Percentiles rank a stretch among this genome's conserved stretches.
Evolutionary conservation across 2,113 vertebrate species (phyloP).

Genomic region (Salminus brasiliensis): DNA sequence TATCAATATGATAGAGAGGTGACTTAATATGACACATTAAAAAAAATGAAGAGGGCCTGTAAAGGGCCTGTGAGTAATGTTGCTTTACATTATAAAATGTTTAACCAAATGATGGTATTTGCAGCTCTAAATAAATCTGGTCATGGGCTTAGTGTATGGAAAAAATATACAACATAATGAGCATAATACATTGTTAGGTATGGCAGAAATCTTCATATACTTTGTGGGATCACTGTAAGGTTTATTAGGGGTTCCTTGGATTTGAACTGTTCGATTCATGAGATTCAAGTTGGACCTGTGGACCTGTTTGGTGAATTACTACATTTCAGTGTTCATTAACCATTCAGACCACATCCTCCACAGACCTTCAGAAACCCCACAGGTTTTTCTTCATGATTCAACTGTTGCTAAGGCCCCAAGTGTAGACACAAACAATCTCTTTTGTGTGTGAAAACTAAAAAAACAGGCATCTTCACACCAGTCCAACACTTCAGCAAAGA

Average conservation of each 20-base stretch:
- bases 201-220: too few relatives aligned
- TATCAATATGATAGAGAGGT: too few relatives aligned
- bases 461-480: not conserved
- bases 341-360: not conserved
- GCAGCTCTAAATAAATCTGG: too few relatives aligned
- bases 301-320: not conserved
- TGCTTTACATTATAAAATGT: too few relatives aligned
- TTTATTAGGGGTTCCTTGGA: not conserved
- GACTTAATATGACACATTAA: too few relatives aligned
- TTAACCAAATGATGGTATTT: too few relatives aligned
- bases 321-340: not conserved
- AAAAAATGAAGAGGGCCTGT: too few relatives aligned
- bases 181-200: too few relatives aligned
- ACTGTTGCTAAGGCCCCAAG: slow-evolving; percentile 11
- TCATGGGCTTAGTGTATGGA: too few relatives aligned
- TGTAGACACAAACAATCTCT: not conserved
- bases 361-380: not conserved
- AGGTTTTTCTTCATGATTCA: not conserved
- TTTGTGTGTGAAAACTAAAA: not conserved
- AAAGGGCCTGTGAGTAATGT: too few relatives aligned
- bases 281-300: not conserved
- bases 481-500: not conserved
- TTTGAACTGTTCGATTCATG: too few relatives aligned
- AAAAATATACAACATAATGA: too few relatives aligned
- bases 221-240: not conserved